Evolutionary conservation across 1,140 invertebrate species (phyloP), one percentile per base, ranked within the genome.

Genomic region (Trigoniulus corallinus): DNA sequence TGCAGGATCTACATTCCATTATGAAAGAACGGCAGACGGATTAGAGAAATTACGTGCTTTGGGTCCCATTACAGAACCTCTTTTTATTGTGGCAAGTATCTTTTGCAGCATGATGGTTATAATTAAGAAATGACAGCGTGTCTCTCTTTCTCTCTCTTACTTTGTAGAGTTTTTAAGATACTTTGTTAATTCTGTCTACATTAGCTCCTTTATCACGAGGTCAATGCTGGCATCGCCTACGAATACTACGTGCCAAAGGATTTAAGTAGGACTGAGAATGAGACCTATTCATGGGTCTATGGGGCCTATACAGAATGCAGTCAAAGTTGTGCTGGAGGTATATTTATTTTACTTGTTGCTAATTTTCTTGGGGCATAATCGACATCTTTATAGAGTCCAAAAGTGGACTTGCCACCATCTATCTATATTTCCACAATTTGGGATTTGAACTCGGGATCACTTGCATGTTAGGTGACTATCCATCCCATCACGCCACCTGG

Each of bases 171-270:
- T n/a, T n/a, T n/a, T n/a, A n/a, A n/a, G n/a, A n/a, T n/a, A n/a
- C n/a, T n/a, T n/a, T n/a, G n/a, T n/a, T n/a, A n/a, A n/a, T n/a
- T n/a, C n/a, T n/a, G n/a, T n/a, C n/a, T n/a, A n/a, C n/a, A n/a
- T 51, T 63, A 88, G 86, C 65, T 94, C 47, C 65, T 94, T 26
- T 82, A 82, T 56, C 86, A 92, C 81, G 84, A 85, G 61, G 68
- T 68, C 23, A 89, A 89, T 57, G 79, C 84, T 0, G 88, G 88
- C 0, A 77, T 96, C 3, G 68, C 81, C 51, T 95, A 93, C 64
- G 84, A 94, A 62, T 97, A 94, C 69, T 93, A 86, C 54, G 72
- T 94, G 20, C 86, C 87, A 0, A 78, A 78, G 40, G 76, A 75
- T 22, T 67, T 82, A 2, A 76, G 77, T 7, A 74, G 77, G 15